Evolutionary conservation across 2,888 invertebrate genomes (phyloP).

Genomic region (Lacanobia oleracea): DNA sequence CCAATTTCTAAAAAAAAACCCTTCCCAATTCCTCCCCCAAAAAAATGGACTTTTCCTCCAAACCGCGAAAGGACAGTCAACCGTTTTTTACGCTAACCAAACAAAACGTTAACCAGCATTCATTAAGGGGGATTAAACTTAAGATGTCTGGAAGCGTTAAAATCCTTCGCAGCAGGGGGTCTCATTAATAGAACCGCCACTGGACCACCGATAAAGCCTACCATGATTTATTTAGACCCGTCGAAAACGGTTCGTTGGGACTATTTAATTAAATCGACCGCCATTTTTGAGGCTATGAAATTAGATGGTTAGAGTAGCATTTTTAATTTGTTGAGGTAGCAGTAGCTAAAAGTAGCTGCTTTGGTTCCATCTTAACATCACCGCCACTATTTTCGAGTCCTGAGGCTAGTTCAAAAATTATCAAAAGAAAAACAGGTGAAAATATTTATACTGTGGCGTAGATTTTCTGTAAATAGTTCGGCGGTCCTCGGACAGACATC

Average conservation of each 20-base stretch:
- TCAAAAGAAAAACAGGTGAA: too few species aligned
- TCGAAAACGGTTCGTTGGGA: constrained; percentile 61
- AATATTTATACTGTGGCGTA: too few species aligned
- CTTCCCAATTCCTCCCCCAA: not conserved
- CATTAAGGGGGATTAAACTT: constrained; percentile 41
- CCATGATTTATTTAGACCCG: constrained; percentile 66
- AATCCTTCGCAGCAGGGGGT: constrained; percentile 45
- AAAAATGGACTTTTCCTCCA: not conserved
- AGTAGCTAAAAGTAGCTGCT: too few species aligned
- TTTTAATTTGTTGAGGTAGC: not conserved
- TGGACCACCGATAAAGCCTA: constrained; percentile 60
- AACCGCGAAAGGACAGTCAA: not conserved
- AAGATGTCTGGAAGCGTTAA: constrained; percentile 53
- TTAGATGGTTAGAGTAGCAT: constrained; percentile 5
- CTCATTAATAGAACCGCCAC: constrained; percentile 65
- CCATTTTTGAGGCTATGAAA: constrained; percentile 54
- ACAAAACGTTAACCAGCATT: constrained; percentile 46
- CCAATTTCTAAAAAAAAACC: not conserved
- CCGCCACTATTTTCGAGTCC: too few species aligned
- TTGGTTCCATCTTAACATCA: too few species aligned
- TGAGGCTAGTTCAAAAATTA: too few species aligned
- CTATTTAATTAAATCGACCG: constrained; percentile 67
- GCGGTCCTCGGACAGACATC: too few species aligned
- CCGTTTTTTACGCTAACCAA: constrained; percentile 29
- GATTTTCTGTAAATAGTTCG: too few species aligned